These are phyloP conservation scores for Smithornis capensis DNA, from an alignment of 2,113 vertebrate genomes.

Conservation along the genomic window DNA sequence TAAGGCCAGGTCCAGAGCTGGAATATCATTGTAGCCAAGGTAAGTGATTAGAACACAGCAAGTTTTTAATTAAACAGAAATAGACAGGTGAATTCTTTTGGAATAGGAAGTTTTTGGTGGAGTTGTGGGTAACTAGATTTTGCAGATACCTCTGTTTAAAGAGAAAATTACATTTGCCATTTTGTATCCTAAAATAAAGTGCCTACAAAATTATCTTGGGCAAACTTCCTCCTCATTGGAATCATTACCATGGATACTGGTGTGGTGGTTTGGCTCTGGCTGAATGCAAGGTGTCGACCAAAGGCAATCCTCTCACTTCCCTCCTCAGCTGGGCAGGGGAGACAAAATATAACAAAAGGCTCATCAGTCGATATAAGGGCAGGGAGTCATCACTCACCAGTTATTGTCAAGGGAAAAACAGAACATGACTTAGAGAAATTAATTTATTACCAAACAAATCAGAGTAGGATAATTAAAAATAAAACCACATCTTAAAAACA, in stretches of 20 bases:
- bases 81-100: neutral
- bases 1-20: neutral
- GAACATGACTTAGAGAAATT: neutral
- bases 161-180: neutral
- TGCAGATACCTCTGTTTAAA: neutral
- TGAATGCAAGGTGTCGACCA: neutral
- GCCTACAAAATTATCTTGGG: neutral
- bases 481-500: neutral
- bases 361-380: neutral
- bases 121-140: neutral
- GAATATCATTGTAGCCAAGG: neutral
- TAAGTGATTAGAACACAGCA: neutral
- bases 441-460: neutral
- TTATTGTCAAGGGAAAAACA: neutral
- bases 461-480: neutral
- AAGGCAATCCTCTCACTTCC: neutral
- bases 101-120: neutral
- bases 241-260: neutral
- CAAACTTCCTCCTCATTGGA: neutral
- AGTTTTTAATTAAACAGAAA: neutral
- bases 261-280: neutral
- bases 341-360: neutral
- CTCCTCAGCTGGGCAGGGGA: neutral
- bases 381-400: neutral
- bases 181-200: neutral